Percentiles rank a stretch among this genome's conserved stretches.
Conservation (phyloP, 2,113 vertebrate species). For the Carettochelys insculpta region DNA sequence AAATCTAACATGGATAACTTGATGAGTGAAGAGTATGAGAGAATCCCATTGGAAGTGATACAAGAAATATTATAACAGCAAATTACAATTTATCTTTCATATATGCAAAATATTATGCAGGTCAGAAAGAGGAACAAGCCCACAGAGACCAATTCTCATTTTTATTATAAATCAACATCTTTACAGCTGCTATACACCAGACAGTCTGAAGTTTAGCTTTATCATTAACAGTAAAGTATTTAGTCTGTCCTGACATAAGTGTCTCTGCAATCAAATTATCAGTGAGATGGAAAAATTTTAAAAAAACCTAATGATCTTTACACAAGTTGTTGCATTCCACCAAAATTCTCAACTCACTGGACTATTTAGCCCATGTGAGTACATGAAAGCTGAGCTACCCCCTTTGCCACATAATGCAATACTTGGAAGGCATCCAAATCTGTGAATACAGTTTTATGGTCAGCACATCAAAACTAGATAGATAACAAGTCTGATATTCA, state of each 20-base stretch:
- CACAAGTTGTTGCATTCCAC: background rate
- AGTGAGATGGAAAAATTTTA: background rate
- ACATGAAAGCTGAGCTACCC: background rate
- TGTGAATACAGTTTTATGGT: background rate
- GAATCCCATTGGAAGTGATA: background rate
- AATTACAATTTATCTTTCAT: constrained; percentile 39
- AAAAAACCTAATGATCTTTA: background rate
- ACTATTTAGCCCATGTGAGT: background rate
- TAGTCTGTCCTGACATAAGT: background rate
- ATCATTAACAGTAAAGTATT: background rate
- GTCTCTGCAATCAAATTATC: constrained; percentile 13
- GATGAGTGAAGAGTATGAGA: background rate
- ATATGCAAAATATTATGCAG: background rate
- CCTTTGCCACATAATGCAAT: background rate
- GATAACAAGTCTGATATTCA: background rate
- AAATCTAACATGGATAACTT: background rate
- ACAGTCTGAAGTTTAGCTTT: background rate
- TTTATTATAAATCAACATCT: constrained; percentile 12
- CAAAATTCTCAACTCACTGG: background rate
- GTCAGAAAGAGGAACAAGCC: background rate
- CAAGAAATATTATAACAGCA: background rate
- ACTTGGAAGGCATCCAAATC: constrained; percentile 34
- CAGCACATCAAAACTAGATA: constrained; percentile 13
- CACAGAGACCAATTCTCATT: background rate
- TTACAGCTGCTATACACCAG: background rate